phyloP scores from a whole-genome alignment of 2,888 invertebrate genomes.

The Ornithoptera alexandrae region DNA sequence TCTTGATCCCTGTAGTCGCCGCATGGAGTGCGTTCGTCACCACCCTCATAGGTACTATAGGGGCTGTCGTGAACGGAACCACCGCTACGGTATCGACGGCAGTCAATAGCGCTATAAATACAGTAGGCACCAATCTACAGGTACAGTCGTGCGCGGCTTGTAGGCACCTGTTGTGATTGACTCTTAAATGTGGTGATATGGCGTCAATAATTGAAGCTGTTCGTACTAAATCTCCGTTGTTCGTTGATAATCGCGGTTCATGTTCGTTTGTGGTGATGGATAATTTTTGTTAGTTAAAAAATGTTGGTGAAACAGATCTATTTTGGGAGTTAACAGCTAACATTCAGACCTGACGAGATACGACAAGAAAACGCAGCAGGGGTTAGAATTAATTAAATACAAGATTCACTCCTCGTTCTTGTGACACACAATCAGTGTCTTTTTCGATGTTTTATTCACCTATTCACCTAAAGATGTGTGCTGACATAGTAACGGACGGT shows the following conservation, averaged over 20 bases:
- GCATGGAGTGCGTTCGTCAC: conserved; percentile 64
- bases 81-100: conserved; percentile 53
- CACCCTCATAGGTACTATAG: conserved; percentile 62
- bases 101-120: conserved; percentile 65
- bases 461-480: background rate
- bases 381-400: no score
- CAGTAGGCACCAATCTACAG: conserved; percentile 66
- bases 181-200: conserved; percentile 10
- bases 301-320: no score
- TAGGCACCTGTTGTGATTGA: conserved; percentile 18
- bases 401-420: no score
- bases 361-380: no score
- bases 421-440: no score
- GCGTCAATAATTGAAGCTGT: conserved; percentile 6
- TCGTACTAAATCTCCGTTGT: background rate
- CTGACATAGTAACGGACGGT: conserved; percentile 14
- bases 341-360: no score
- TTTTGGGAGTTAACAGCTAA: no score
- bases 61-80: conserved; percentile 59
- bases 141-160: conserved; percentile 43
- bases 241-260: background rate
- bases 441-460: no score
- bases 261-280: background rate
- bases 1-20: conserved; percentile 47
- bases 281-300: background rate